Percentiles rank a stretch among this genome's conserved stretches.
These are phyloP conservation scores for Manduca sexta DNA, from an alignment of 1,140 invertebrate genomes.

Conservation along the genomic window DNA sequence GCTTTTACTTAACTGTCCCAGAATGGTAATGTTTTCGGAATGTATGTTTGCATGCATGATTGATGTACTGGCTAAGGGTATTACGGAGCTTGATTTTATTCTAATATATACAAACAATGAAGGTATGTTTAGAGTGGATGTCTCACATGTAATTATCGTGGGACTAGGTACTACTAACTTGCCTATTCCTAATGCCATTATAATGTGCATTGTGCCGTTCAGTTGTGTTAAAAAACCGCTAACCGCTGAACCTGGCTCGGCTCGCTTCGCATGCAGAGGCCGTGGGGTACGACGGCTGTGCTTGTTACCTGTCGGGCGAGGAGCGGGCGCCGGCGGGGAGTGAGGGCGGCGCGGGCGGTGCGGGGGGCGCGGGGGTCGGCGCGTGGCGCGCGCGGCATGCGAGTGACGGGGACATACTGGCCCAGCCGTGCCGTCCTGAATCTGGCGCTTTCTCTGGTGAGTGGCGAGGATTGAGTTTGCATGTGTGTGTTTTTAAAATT, in stretches of 20 bases:
- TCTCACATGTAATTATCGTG: too few species aligned
- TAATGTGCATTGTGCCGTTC: too few species aligned
- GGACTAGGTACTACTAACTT: too few species aligned
- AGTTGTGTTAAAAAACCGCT: too few species aligned
- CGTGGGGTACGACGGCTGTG: constrained; percentile 42
- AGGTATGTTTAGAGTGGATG: too few species aligned
- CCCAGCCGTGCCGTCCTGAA: constrained; percentile 37
- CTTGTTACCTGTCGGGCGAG: constrained; percentile 34
- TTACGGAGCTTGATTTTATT: too few species aligned
- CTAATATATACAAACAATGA: too few species aligned
- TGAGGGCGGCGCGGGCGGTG: neutral
- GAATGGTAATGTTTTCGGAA: too few species aligned
- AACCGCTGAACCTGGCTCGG: too few species aligned
- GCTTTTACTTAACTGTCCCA: neutral
- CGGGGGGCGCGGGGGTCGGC: constrained; percentile 6
- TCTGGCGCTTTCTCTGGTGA: constrained; percentile 57
- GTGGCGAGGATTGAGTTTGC: neutral
- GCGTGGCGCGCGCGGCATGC: constrained; percentile 33
- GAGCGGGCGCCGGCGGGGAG: constrained; percentile 7
- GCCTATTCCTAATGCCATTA: too few species aligned
- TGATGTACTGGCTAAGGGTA: too few species aligned
- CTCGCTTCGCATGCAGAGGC: constrained; percentile 28
- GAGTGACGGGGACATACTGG: constrained; percentile 53
- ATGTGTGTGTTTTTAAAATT: neutral
- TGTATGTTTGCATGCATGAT: too few species aligned